A percentile compares a stretch with the other conserved stretches of the same genome.
These are phyloP conservation scores for Lepus townsendii DNA, from an alignment of 2,797 vertebrate genomes.

Conservation along the genomic window DNA sequence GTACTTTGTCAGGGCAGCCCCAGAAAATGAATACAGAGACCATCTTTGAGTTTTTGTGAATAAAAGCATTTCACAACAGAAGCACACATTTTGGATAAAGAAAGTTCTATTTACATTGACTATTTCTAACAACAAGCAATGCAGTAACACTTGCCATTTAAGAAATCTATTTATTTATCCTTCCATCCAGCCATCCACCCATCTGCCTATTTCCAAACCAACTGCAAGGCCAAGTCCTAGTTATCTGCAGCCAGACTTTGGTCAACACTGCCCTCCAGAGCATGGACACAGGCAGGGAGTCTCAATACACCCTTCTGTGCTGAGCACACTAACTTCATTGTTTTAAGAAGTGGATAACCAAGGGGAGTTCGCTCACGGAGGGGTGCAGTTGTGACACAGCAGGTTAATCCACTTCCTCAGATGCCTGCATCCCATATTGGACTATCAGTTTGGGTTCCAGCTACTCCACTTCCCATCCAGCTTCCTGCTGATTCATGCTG, in stretches of 20 bases:
- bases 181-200: no score
- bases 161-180: background rate
- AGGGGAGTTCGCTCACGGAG: no score
- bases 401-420: no score
- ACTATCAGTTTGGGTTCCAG: no score
- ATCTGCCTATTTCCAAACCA: background rate
- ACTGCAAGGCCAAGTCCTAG: background rate
- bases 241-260: background rate
- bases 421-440: no score
- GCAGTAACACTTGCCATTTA: background rate
- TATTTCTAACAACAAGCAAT: background rate
- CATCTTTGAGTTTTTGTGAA: background rate
- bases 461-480: no score
- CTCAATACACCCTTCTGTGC: background rate
- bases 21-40: background rate
- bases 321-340: background rate
- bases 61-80: background rate
- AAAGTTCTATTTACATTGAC: background rate
- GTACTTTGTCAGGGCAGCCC: background rate
- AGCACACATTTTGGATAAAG: background rate
- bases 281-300: background rate
- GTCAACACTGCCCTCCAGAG: accelerated
- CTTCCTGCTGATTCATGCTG: no score
- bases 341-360: background rate
- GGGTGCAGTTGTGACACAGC: no score